These are phyloP conservation scores for Stegastes partitus DNA, from an alignment of 2,113 vertebrate genomes.

Conservation along the genomic window DNA sequence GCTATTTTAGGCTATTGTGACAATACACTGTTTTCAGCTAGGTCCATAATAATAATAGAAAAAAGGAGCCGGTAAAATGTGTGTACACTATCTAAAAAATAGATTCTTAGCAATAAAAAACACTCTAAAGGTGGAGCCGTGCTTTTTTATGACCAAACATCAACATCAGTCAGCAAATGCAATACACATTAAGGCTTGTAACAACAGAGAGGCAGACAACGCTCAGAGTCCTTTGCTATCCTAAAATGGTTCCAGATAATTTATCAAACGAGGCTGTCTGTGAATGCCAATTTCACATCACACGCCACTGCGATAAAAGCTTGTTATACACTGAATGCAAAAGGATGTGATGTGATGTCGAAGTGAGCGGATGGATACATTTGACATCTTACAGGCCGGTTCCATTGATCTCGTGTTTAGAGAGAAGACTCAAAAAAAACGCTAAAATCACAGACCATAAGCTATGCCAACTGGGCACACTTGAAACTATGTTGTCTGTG, in stretches of 20 bases:
- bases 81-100: conserved; percentile 32
- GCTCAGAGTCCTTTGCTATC: conserved; percentile 12
- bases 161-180: conserved; percentile 44
- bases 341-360: conserved; percentile 39
- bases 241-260: conserved; percentile 50
- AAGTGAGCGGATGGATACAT: conserved; percentile 30
- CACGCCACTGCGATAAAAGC: conserved; percentile 34
- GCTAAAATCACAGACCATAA: conserved; percentile 28
- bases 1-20: conserved; percentile 26
- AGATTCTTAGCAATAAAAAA: conserved; percentile 49
- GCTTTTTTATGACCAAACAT: conserved; percentile 51
- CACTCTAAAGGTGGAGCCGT: conserved; percentile 46
- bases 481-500: neutral
- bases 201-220: conserved; percentile 19
- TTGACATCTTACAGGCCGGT: conserved; percentile 26
- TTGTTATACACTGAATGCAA: neutral
- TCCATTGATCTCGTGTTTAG: conserved; percentile 41
- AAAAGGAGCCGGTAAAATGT: conserved; percentile 35
- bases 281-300: conserved; percentile 45
- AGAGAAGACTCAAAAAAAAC: conserved; percentile 36
- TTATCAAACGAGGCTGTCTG: conserved; percentile 32
- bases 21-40: conserved; percentile 20
- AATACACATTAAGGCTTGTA: conserved; percentile 40
- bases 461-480: neutral
- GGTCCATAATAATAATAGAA: conserved; percentile 34